phyloP scores from a whole-genome alignment of 2,797 vertebrate species.

The Coregonus ussuriensis region DNA sequence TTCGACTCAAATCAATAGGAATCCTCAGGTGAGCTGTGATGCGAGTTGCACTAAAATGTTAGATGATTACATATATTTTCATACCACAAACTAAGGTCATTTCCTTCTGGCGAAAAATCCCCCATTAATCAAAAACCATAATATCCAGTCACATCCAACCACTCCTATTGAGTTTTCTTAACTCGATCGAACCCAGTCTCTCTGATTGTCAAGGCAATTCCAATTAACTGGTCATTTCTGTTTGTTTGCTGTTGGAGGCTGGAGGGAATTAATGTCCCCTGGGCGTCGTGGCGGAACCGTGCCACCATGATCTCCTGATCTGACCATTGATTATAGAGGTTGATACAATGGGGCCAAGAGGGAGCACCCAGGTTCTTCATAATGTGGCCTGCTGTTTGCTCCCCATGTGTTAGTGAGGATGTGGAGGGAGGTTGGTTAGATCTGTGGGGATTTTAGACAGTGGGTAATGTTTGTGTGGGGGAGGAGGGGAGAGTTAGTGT shows the following conservation, averaged over 20 bases:
- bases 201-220: background rate
- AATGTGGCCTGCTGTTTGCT: background rate
- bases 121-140: background rate
- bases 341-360: too few relatives aligned
- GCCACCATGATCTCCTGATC: too few relatives aligned
- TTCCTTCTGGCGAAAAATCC: background rate
- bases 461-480: background rate
- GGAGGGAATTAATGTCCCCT: too few relatives aligned
- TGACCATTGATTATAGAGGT: too few relatives aligned
- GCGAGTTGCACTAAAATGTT: background rate
- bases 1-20: background rate
- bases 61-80: background rate
- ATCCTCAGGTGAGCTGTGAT: background rate
- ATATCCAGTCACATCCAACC: background rate
- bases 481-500: background rate
- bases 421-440: background rate
- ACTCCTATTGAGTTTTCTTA: background rate
- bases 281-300: too few relatives aligned
- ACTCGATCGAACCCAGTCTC: background rate
- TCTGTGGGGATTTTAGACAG: background rate
- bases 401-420: background rate
- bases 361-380: too few relatives aligned
- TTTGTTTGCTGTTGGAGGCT: too few relatives aligned
- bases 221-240: background rate
- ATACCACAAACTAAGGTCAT: background rate